A percentile compares a stretch with the other conserved stretches of the same genome.
Evolutionary conservation across 2,113 vertebrate genomes (phyloP).

Genomic region (Symphodus melops): DNA sequence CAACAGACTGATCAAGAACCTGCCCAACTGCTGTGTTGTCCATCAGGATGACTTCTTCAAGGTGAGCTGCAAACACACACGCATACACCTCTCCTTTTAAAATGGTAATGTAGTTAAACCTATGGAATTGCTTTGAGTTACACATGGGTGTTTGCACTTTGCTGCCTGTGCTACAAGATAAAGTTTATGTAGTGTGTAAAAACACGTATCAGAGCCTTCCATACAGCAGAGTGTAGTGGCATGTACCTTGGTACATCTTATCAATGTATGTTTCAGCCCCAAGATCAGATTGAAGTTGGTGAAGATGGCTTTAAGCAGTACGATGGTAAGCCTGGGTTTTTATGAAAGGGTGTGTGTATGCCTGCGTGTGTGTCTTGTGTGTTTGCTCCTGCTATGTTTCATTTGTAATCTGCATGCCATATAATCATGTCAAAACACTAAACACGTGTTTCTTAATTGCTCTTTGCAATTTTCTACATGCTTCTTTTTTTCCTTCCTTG

Average conservation of each 20-base stretch:
- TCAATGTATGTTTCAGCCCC: conserved; percentile 92
- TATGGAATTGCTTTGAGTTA: conserved; percentile 14
- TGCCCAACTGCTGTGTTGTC: conserved; percentile 95
- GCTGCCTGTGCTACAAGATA: conserved; percentile 31
- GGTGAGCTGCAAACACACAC: conserved; percentile 79
- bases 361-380: conserved; percentile 13
- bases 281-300: conserved; percentile 94
- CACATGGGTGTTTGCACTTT: conserved; percentile 13
- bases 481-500: conserved; percentile 12
- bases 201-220: conserved; percentile 46
- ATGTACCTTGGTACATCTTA: conserved; percentile 83
- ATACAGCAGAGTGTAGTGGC: conserved; percentile 65
- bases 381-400: conserved; percentile 35
- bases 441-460: conserved; percentile 23
- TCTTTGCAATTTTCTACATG: conserved; percentile 25
- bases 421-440: background rate
- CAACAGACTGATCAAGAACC: conserved; percentile 79
- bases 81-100: background rate
- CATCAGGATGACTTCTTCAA: conserved; percentile 97
- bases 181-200: conserved; percentile 19
- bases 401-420: conserved; percentile 67
- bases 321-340: conserved; percentile 91
- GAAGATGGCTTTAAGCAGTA: conserved; percentile 99
- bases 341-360: conserved; percentile 53
- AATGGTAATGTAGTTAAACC: conserved; percentile 4